Conservation (phyloP, 2,113 vertebrate genomes). For the Serranochromis macrocephalus region DNA sequence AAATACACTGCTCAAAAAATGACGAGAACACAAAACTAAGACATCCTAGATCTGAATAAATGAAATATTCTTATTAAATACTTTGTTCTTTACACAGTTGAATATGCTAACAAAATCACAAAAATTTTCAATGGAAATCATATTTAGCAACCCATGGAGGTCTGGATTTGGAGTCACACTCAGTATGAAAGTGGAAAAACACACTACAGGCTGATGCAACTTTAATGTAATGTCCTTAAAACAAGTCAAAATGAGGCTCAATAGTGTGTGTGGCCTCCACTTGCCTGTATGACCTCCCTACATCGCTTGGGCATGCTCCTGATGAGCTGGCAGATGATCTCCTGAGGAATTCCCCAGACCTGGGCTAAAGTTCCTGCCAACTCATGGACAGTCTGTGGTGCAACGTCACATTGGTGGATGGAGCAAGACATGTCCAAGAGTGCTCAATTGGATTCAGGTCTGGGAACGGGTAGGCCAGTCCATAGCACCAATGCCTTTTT, state of each 20-base stretch:
- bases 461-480: background rate
- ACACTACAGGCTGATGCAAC: background rate
- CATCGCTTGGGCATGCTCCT: background rate
- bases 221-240: background rate
- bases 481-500: background rate
- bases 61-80: background rate
- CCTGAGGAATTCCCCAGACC: background rate
- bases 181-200: background rate
- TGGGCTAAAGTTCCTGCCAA: background rate
- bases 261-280: background rate
- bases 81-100: background rate
- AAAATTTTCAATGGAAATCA: accelerated
- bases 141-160: background rate
- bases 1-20: background rate
- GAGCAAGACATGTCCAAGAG: background rate
- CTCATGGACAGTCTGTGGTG: background rate
- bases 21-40: accelerated
- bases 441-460: background rate
- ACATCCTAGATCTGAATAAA: background rate
- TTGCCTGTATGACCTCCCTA: background rate
- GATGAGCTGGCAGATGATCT: background rate
- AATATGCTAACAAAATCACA: background rate
- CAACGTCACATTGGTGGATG: accelerated
- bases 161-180: background rate
- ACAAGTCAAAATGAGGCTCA: background rate